Conservation (phyloP, 2,888 invertebrate species). For the Drosophila mulleri region DNA sequence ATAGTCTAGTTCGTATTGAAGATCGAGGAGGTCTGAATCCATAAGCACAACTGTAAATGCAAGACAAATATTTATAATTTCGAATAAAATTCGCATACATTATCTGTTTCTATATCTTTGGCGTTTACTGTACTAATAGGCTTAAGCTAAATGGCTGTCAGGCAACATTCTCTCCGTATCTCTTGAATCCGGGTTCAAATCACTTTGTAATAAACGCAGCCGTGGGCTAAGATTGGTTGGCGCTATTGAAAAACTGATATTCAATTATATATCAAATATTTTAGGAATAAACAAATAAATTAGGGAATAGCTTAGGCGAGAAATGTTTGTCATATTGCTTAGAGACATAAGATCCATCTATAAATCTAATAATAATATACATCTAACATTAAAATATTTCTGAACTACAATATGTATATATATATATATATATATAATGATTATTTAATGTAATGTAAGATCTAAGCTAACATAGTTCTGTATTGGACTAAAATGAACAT, state of each 20-base stretch:
- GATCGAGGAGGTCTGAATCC: too few species aligned
- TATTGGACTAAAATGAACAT: too few species aligned
- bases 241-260: not conserved
- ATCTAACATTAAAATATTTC: too few species aligned
- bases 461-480: too few species aligned
- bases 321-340: not conserved
- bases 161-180: not conserved
- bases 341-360: too few species aligned
- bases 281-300: too few species aligned
- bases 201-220: not conserved
- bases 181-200: constrained; percentile 1
- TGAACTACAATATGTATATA: too few species aligned
- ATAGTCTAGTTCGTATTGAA: too few species aligned
- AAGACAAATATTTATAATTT: not conserved
- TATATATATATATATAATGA: not conserved
- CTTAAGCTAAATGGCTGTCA: not conserved
- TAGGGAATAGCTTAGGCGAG: not conserved
- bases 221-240: not conserved
- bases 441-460: too few species aligned
- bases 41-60: not conserved
- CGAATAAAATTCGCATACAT: not conserved
- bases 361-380: too few species aligned
- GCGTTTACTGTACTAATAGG: constrained; percentile 1
- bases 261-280: not conserved
- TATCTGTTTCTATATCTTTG: not conserved